A percentile compares a stretch with the other conserved stretches of the same genome.
These are phyloP conservation scores for Corticium candelabrum DNA, from an alignment of 37 sponge, comb jelly and placozoan species.

Conservation along the genomic window DNA sequence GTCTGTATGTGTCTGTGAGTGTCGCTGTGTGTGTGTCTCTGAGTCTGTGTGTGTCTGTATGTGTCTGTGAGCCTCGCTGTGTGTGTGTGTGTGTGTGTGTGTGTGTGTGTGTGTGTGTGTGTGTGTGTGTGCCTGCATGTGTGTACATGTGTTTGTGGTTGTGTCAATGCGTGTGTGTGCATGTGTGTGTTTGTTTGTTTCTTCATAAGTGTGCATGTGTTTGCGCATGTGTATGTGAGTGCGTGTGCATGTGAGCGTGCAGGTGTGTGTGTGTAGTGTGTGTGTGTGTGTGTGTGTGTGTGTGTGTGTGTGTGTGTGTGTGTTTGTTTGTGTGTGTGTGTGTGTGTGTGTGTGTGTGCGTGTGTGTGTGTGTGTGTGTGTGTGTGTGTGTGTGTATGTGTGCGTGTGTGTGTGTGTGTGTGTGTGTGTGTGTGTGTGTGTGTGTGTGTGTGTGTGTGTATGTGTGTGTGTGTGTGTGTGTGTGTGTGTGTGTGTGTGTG, in stretches of 20 bases:
- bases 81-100: no score
- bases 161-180: no score
- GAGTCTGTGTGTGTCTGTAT: not conserved
- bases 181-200: no score
- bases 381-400: constrained; percentile 1
- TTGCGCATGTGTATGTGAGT: no score
- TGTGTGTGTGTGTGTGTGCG: constrained; percentile 2
- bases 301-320: constrained; percentile 5
- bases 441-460: constrained; percentile 1
- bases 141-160: not conserved
- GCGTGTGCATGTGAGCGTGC: not conserved
- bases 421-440: constrained; percentile 5
- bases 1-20: not conserved
- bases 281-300: constrained; percentile 5
- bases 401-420: constrained; percentile 2
- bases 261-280: no score
- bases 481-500: constrained; percentile 5
- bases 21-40: not conserved
- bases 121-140: not conserved
- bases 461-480: constrained; percentile 5
- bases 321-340: not conserved
- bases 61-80: no score
- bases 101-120: constrained; percentile 5
- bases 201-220: no score
- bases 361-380: constrained; percentile 5